Base-by-base conservation (phyloP, 2,888 invertebrate genomes). In the Cryptocheilus praepositus region DNA sequence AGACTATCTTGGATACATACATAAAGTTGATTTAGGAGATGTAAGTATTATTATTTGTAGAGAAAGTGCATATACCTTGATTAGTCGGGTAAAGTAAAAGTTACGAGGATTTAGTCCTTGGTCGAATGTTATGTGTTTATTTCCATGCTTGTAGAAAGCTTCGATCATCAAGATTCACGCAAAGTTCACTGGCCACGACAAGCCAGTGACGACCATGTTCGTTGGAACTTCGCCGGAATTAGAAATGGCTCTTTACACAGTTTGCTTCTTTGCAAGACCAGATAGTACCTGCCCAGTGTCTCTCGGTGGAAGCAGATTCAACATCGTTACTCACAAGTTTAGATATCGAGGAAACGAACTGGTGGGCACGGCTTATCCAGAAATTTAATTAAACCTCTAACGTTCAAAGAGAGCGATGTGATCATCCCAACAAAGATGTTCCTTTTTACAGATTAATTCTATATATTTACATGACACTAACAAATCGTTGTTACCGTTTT, bases 181-280 rank as follows among this genome's bases (percentile, higher is more conserved):
- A 71, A 92, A 91, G 62, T 94, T 94, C 86, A 92, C 93, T 82
- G 92, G 92, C 0, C 89, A 92, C 0, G 93, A 93, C 73, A 96
- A 96, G 83, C 95, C 96, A 0, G 94, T 95, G 0, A 93, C 93
- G 60, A 91, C 92, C 0, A 91, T 96, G 90, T 95, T 96, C 81
- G 90, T 96, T 70, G 96, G 96, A 22, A 95, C 95, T 0, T 96
- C 96, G 61, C 98, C 98, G 0, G 98, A 98, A 89, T 90, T 97
- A 74, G 98, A 98, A 89, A 92, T 98, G 89, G 95, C 97, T 0
- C 88, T 98, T 2, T 98, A 96, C 87, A 95, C 97, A 0, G 91
- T 96, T 3, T 98, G 98, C 85, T 97, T 95, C 86, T 90, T 95
- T 52, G 90, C 94, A 15, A 92, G 96, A 61, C 92, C 94, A 0